These are phyloP conservation scores for Lampropteryx suffumata DNA, from an alignment of 2,888 invertebrate genomes.

Conservation along the genomic window DNA sequence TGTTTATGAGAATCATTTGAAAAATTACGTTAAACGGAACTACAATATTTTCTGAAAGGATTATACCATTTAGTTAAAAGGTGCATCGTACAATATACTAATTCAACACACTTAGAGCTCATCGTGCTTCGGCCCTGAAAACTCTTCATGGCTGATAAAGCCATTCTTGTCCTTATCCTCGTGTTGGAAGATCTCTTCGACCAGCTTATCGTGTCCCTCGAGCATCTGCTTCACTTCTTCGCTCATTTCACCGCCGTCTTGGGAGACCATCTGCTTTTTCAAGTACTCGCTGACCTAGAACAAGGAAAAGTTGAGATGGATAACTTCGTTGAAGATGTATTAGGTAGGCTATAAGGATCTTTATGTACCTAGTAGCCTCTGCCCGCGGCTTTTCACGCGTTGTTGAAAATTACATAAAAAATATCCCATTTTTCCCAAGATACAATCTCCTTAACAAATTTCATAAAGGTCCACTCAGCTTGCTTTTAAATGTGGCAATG, in stretches of 20 bases:
- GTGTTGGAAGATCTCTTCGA: slow-evolving; percentile 98
- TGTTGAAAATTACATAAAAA: too few relatives aligned
- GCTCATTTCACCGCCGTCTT: slow-evolving; percentile 87
- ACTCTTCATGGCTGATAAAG: slow-evolving; percentile 97
- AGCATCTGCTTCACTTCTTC: slow-evolving; percentile 92
- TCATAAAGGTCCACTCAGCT: too few relatives aligned
- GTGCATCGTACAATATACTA: too few relatives aligned
- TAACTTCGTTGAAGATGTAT: too few relatives aligned
- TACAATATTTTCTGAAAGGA: background rate
- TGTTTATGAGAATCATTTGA: slow-evolving; percentile 14
- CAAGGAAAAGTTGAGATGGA: slow-evolving; percentile 21
- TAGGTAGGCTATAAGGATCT: too few relatives aligned
- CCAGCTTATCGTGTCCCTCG: slow-evolving; percentile 95
- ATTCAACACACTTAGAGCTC: slow-evolving; percentile 94
- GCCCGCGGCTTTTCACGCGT: background rate
- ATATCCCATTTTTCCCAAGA: too few relatives aligned
- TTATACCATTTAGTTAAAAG: background rate
- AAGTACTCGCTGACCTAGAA: slow-evolving; percentile 94
- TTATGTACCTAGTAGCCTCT: too few relatives aligned
- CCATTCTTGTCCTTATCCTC: slow-evolving; percentile 99
- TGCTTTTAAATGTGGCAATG: too few relatives aligned
- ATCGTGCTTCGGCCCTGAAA: slow-evolving; percentile 98
- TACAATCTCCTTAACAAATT: too few relatives aligned
- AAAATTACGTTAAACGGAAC: slow-evolving; percentile 7
- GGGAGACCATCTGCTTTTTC: slow-evolving; percentile 94